Conservation (phyloP, 2,888 invertebrate genomes). For the Stenodema calcarata region DNA sequence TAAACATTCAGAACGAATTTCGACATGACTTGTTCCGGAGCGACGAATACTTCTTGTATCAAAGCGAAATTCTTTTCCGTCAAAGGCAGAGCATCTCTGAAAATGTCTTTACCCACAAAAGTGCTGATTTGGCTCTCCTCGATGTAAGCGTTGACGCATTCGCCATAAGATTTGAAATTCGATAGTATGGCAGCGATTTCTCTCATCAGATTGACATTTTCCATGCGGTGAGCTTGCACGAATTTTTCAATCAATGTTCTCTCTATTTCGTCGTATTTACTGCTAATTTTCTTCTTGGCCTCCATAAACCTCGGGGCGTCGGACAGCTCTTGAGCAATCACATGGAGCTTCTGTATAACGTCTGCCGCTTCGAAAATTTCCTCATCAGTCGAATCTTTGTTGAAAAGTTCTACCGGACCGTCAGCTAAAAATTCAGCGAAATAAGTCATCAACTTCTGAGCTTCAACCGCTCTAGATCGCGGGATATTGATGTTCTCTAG, state of each 20-base stretch:
- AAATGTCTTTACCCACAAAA: constrained; percentile 86
- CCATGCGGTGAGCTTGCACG: constrained; percentile 83
- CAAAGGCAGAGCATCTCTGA: constrained; percentile 85
- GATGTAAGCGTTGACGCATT: constrained; percentile 96
- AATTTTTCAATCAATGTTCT: constrained; percentile 92
- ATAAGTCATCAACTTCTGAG: constrained; percentile 88
- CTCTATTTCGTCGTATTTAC: constrained; percentile 90
- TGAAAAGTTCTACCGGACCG: constrained; percentile 69
- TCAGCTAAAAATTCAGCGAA: constrained; percentile 90
- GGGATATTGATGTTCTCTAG: constrained; percentile 96
- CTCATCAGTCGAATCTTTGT: constrained; percentile 72
- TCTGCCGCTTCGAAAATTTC: constrained; percentile 94
- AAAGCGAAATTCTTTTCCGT: constrained; percentile 86
- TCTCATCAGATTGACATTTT: constrained; percentile 88
- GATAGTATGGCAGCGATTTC: constrained; percentile 89
- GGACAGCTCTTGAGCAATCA: constrained; percentile 94
- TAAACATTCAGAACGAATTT: constrained; percentile 97
- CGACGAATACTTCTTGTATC: constrained; percentile 89
- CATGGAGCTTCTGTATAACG: constrained; percentile 93
- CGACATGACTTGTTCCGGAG: constrained; percentile 96
- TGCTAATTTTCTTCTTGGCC: constrained; percentile 83
- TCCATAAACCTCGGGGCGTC: constrained; percentile 82
- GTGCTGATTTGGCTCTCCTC: constrained; percentile 94
- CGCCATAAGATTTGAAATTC: constrained; percentile 95
- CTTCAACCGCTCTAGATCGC: constrained; percentile 91